phyloP scores from a whole-genome alignment of 2,888 invertebrate genomes.

The Lasioglossum leucozonium region DNA sequence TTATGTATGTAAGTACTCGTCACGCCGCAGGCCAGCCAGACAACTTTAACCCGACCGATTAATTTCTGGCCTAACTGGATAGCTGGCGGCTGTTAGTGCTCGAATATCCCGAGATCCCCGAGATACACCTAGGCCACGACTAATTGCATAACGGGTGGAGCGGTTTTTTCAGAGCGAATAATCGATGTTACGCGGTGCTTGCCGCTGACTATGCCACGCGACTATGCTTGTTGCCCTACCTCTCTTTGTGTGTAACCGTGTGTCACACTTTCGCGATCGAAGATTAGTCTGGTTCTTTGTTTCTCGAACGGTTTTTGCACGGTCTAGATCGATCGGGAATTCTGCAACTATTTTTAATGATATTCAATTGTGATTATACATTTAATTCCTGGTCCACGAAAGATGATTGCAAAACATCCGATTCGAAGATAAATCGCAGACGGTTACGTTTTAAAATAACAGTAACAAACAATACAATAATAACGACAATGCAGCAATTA shows the following conservation, averaged over 20 bases:
- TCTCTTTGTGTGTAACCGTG: background rate
- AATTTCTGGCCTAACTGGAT: slow-evolving; percentile 53
- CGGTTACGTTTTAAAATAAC: too few relatives aligned
- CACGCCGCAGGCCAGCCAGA: background rate
- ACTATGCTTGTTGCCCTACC: background rate
- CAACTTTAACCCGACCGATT: slow-evolving; percentile 46
- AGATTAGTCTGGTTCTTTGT: slow-evolving; percentile 4
- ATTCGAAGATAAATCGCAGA: background rate
- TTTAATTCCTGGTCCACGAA: background rate
- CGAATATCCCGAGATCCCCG: slow-evolving; percentile 26
- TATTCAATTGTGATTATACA: background rate
- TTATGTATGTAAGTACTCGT: background rate
- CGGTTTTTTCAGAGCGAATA: slow-evolving; percentile 20
- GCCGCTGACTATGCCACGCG: slow-evolving; percentile 8
- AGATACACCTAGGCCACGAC: slow-evolving; percentile 26
- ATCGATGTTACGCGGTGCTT: slow-evolving; percentile 17
- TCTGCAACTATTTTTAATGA: background rate
- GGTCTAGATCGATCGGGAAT: background rate
- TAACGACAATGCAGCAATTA: background rate
- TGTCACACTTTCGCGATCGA: slow-evolving; percentile 5
- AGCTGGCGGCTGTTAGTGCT: slow-evolving; percentile 6
- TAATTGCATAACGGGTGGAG: slow-evolving; percentile 55
- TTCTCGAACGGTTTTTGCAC: background rate
- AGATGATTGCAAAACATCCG: background rate
- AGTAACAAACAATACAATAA: background rate